Percentiles rank a stretch among this genome's conserved stretches.
Conservation (phyloP, 2,113 vertebrate species). For the Archocentrus centrarchus region DNA sequence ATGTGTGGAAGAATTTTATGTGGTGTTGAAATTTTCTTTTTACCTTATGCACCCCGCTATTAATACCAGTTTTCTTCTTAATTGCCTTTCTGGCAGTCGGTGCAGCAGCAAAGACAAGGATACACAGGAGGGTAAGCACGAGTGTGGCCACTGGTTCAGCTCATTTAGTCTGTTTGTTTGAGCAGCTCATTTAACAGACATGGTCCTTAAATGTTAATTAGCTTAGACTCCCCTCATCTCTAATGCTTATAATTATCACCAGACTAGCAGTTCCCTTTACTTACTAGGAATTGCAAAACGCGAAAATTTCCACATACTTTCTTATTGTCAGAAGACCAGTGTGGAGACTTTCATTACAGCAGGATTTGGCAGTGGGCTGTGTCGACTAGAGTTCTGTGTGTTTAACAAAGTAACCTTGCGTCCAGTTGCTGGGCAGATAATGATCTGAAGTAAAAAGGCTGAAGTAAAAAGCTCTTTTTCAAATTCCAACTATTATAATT, state of each 20-base stretch:
- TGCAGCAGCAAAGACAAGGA: conserved; percentile 2
- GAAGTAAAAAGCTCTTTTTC: not conserved
- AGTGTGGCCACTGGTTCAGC: conserved; percentile 22
- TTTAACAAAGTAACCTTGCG: not conserved
- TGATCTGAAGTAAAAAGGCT: not conserved
- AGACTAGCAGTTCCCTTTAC: conserved; percentile 57
- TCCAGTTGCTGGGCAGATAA: not conserved
- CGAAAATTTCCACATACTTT: conserved; percentile 35
- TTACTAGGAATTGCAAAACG: conserved; percentile 20
- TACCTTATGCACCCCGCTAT: not conserved
- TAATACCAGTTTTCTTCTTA: conserved; percentile 8
- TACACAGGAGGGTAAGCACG: not conserved
- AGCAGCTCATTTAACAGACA: conserved; percentile 72
- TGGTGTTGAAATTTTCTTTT: not conserved
- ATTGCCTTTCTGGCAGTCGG: conserved; percentile 8
- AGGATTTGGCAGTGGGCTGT: conserved; percentile 14
- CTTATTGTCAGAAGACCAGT: conserved; percentile 5
- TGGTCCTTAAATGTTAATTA: conserved; percentile 71
- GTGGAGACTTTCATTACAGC: conserved; percentile 8
- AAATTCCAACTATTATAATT: not conserved
- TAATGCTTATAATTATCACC: conserved; percentile 80
- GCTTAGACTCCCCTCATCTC: conserved; percentile 54
- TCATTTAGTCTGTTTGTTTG: conserved; percentile 67
- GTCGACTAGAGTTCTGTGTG: not conserved
- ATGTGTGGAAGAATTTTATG: not conserved